A percentile compares a stretch with the other conserved stretches of the same genome.
phyloP scores from a whole-genome alignment of 1,140 invertebrate genomes.

The Hypothenemus hampei region DNA sequence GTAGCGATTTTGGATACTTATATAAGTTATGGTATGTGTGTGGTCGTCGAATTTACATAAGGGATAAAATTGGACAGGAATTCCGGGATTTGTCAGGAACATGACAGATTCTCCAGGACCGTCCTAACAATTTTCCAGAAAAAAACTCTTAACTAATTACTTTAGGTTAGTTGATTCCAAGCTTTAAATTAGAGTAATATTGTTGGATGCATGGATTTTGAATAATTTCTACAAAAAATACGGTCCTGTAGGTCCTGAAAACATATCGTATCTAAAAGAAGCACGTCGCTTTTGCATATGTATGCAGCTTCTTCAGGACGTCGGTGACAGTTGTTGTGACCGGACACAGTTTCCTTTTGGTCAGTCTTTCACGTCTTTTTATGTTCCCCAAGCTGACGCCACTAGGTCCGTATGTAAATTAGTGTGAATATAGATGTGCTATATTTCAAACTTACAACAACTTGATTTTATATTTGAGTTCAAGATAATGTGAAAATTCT shows the following conservation, averaged over 20 bases:
- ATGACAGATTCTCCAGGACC: not conserved
- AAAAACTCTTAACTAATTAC: too few relatives aligned
- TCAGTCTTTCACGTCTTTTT: slow-evolving; percentile 35
- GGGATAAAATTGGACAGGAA: slow-evolving; percentile 15
- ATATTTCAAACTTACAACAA: too few relatives aligned
- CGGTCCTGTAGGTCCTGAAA: slow-evolving; percentile 8
- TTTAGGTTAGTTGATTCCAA: not conserved
- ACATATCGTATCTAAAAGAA: slow-evolving; percentile 11
- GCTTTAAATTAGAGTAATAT: too few relatives aligned
- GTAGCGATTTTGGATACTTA: slow-evolving; percentile 39
- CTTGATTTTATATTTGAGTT: too few relatives aligned
- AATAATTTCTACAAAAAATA: not conserved
- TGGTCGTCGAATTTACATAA: slow-evolving; percentile 37
- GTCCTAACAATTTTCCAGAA: too few relatives aligned
- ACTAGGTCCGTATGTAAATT: slow-evolving; percentile 36
- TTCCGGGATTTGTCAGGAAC: slow-evolving; percentile 6
- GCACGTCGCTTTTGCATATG: slow-evolving; percentile 36
- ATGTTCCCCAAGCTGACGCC: slow-evolving; percentile 36
- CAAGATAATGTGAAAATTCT: too few relatives aligned
- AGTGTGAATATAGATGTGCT: too few relatives aligned
- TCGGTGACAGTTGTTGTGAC: slow-evolving; percentile 39
- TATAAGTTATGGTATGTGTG: slow-evolving; percentile 41
- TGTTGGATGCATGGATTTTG: too few relatives aligned
- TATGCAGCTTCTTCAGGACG: slow-evolving; percentile 35
- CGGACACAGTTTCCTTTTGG: slow-evolving; percentile 31